A percentile compares a stretch with the other conserved stretches of the same genome.
phyloP scores from a whole-genome alignment of 1,140 invertebrate species.

The Papilio aristodemus region DNA sequence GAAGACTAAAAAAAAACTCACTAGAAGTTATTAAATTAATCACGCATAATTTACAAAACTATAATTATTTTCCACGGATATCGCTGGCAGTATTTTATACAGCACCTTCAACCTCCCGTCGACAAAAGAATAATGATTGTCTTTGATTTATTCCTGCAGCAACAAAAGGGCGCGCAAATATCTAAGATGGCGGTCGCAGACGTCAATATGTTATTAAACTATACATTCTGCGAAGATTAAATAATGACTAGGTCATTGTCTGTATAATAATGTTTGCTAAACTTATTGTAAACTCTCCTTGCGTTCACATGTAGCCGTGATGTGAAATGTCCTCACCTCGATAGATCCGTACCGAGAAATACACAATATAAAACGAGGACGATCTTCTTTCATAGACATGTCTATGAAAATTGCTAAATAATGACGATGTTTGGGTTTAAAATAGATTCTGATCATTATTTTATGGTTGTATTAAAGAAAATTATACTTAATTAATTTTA shows the following conservation, averaged over 20 bases:
- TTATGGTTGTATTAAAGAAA: not conserved
- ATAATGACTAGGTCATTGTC: conserved; percentile 33
- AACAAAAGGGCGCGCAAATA: conserved; percentile 29
- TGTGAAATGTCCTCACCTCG: not conserved
- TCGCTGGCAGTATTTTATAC: not conserved
- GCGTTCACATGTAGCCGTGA: not conserved
- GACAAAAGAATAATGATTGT: conserved; percentile 25
- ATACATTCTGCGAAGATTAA: conserved; percentile 33
- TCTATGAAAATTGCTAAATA: too few relatives aligned
- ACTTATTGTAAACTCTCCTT: conserved; percentile 28
- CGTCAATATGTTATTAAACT: conserved; percentile 36
- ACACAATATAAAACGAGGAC: not conserved
- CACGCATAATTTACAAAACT: not conserved
- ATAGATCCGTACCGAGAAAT: not conserved
- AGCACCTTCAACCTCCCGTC: not conserved
- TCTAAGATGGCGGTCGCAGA: conserved; percentile 29
- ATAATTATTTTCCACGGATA: not conserved
- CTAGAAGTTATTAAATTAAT: not conserved
- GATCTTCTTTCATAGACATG: not conserved
- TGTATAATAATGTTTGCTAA: conserved; percentile 30
- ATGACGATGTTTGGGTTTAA: not conserved
- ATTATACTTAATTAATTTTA: not conserved
- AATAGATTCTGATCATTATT: not conserved
- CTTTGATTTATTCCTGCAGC: conserved; percentile 19
- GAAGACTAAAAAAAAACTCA: not conserved